Conservation (phyloP, 2,888 invertebrate genomes). For the Hirtodrosophila duncani region DNA sequence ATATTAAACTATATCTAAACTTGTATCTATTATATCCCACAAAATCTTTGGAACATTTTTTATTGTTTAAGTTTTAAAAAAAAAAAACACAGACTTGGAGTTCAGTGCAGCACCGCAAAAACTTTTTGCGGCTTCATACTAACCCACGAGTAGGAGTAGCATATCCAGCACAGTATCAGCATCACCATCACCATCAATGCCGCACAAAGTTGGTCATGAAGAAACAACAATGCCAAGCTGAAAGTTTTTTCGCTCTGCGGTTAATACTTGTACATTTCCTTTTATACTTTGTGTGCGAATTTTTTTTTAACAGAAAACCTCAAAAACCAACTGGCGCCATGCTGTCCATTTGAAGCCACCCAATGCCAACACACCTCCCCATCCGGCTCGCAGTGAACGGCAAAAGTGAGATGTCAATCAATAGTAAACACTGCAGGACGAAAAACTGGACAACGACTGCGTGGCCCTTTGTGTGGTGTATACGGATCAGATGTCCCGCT, state of each 20-base stretch:
- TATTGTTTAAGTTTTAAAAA: not conserved
- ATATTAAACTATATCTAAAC: no score
- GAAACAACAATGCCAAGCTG: conserved; percentile 2
- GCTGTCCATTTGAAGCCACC: not conserved
- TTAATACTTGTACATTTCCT: conserved; percentile 26
- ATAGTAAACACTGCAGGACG: conserved; percentile 8
- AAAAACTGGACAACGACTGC: no score
- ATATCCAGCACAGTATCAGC: no score
- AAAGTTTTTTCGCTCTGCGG: conserved; percentile 31
- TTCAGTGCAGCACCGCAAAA: conserved; percentile 9
- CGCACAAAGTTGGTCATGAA: conserved; percentile 25
- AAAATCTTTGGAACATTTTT: no score
- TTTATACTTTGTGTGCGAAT: conserved; percentile 5
- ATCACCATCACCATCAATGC: not conserved
- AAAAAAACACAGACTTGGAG: conserved; percentile 1
- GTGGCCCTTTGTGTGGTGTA: no score
- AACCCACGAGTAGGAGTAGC: no score
- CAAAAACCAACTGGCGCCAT: conserved; percentile 23
- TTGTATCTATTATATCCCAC: no score
- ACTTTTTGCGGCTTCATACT: conserved; percentile 8
- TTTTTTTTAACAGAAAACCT: conserved; percentile 19
- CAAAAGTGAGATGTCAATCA: conserved; percentile 34
- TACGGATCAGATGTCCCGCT: no score
- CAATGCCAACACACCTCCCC: no score
- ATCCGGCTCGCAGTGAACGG: not conserved